Conservation (phyloP, 2,113 vertebrate species). For the Azemiops feae region DNA sequence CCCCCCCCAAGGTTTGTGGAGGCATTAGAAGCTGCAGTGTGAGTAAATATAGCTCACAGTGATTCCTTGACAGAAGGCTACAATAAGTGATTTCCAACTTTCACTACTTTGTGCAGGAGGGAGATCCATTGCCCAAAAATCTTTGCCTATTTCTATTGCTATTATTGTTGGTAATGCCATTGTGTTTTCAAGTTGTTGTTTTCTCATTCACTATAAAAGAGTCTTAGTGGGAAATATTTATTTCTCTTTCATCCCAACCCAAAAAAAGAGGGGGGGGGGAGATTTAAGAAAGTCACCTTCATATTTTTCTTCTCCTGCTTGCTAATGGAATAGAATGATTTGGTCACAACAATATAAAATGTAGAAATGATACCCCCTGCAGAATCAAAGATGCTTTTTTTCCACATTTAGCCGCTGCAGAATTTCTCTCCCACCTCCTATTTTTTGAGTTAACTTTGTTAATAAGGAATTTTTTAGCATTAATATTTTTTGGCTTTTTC, state of each 20-base stretch:
- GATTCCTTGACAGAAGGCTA: not conserved
- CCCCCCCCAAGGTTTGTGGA: not conserved
- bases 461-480: slow-evolving; percentile 34
- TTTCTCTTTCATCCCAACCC: not conserved
- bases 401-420: not conserved
- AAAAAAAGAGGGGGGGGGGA: slow-evolving; percentile 9
- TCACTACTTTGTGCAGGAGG: not conserved
- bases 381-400: not conserved
- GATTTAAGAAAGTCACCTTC: slow-evolving; percentile 36
- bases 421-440: not conserved
- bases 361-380: slow-evolving; percentile 30
- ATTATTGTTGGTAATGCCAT: slow-evolving; percentile 11
- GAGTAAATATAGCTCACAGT: not conserved
- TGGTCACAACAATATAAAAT: slow-evolving; percentile 41
- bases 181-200: slow-evolving; percentile 20
- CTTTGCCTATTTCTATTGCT: slow-evolving; percentile 30
- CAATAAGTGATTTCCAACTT: not conserved
- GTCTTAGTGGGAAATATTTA: not conserved
- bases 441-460: slow-evolving; percentile 16
- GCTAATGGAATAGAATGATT: slow-evolving; percentile 38
- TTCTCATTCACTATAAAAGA: slow-evolving; percentile 14
- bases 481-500: slow-evolving; percentile 16
- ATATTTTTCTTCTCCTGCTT: slow-evolving; percentile 33
- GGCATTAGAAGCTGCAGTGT: not conserved
- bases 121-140: not conserved